Percentiles rank a stretch among this genome's conserved stretches.
phyloP scores from a whole-genome alignment of 2,797 vertebrate species.

The Phoeniculus purpureus region DNA sequence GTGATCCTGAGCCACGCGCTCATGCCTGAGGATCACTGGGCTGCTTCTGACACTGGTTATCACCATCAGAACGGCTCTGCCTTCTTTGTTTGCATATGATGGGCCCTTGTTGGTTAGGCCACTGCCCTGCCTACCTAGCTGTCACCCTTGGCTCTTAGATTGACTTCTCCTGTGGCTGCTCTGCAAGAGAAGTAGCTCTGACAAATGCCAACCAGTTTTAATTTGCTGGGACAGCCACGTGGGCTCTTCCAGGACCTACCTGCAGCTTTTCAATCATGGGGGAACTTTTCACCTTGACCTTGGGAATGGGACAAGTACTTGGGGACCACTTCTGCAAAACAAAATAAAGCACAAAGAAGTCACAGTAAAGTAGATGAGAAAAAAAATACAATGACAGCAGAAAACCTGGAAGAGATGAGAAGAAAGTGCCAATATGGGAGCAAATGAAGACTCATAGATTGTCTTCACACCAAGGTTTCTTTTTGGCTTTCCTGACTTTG shows the following conservation, averaged over 20 bases:
- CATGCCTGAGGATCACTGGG: background rate
- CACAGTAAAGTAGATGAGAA: background rate
- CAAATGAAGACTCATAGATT: background rate
- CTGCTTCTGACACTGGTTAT: background rate
- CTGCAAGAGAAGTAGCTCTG: background rate
- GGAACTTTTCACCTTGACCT: constrained; percentile 82
- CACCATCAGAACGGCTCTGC: background rate
- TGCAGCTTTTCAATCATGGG: constrained; percentile 85
- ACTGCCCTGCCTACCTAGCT: background rate
- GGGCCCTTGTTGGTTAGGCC: background rate
- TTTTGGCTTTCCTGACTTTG: background rate
- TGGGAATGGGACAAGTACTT: constrained; percentile 67
- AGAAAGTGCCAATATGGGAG: background rate
- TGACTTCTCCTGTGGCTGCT: background rate
- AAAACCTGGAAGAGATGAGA: background rate
- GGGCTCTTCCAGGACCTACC: constrained; percentile 62
- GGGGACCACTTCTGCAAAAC: constrained; percentile 73
- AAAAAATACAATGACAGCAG: background rate
- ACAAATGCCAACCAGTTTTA: background rate
- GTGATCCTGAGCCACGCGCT: background rate
- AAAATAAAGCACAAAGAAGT: constrained; percentile 8
- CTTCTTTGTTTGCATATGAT: background rate
- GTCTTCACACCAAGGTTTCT: background rate
- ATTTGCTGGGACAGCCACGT: background rate
- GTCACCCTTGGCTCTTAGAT: background rate